Evolutionary conservation across 2,113 vertebrate genomes (phyloP).

Genomic region (Thomomys bottae): DNA sequence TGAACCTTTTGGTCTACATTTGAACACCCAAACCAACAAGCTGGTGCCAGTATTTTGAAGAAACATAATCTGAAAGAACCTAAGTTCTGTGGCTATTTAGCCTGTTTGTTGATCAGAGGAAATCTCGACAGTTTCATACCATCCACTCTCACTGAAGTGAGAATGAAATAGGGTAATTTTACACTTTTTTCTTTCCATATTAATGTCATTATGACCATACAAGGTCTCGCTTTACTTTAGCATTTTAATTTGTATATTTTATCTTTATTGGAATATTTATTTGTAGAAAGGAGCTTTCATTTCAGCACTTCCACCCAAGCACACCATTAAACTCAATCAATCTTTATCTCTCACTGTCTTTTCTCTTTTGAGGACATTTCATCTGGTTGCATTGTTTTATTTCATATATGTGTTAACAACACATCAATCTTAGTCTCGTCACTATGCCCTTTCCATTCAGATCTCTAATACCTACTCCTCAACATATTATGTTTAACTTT

Average conservation of each 20-base stretch:
- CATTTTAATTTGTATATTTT: not conserved
- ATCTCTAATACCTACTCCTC: too few relatives aligned
- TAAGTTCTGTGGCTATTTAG: not conserved
- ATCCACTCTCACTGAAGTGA: not conserved
- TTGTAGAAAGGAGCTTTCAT: too few relatives aligned
- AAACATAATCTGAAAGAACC: not conserved
- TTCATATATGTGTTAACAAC: too few relatives aligned
- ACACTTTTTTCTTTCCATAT: not conserved
- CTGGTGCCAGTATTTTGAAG: not conserved
- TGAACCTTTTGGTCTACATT: not conserved
- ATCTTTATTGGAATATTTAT: too few relatives aligned
- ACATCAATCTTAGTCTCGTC: too few relatives aligned
- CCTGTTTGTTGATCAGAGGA: not conserved
- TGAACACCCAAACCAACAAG: not conserved
- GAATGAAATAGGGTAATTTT: not conserved
- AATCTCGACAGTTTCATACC: not conserved
- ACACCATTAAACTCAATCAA: too few relatives aligned
- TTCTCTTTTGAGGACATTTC: too few relatives aligned
- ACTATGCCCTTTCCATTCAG: too few relatives aligned
- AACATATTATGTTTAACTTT: too few relatives aligned
- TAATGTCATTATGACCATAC: not conserved
- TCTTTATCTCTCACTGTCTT: too few relatives aligned
- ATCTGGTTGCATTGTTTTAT: too few relatives aligned
- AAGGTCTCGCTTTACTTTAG: conserved; percentile 1
- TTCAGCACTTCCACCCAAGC: too few relatives aligned